Evolutionary conservation across 2,797 vertebrate species (phyloP).

Genomic region (Brachyalestes nurse): DNA sequence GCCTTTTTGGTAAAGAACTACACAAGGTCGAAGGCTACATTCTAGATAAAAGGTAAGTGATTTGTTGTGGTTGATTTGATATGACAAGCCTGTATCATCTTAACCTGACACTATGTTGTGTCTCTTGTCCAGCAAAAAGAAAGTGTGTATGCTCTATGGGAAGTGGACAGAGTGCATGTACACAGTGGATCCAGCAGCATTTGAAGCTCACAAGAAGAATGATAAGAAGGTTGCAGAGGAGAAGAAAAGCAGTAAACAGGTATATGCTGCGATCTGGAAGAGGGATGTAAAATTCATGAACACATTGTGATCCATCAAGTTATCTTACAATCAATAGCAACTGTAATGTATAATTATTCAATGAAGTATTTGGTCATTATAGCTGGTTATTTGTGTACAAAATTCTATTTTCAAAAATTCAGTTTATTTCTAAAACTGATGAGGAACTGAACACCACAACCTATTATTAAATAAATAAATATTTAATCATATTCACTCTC

Average conservation of each 20-base stretch:
- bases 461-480: too few species aligned
- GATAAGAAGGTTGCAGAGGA: slow-evolving; percentile 92
- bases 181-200: slow-evolving; percentile 83
- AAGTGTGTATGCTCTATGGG: slow-evolving; percentile 92
- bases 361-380: too few species aligned
- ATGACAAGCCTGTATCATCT: background rate
- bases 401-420: too few species aligned
- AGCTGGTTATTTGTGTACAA: too few species aligned
- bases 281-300: background rate
- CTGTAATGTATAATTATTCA: too few species aligned
- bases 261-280: background rate
- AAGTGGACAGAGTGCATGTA: slow-evolving; percentile 99
- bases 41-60: slow-evolving; percentile 92
- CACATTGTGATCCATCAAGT: too few species aligned
- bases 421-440: too few species aligned
- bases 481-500: too few species aligned
- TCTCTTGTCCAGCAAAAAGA: slow-evolving; percentile 87
- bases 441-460: too few species aligned
- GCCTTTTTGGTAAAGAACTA: slow-evolving; percentile 97
- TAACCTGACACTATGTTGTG: background rate
- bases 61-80: background rate
- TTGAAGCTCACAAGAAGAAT: slow-evolving; percentile 90
- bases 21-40: slow-evolving; percentile 99
- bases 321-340: too few species aligned
- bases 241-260: slow-evolving; percentile 90